Evolutionary conservation across 1,140 invertebrate species (phyloP).

Genomic region (Lordiphosa mommai): DNA sequence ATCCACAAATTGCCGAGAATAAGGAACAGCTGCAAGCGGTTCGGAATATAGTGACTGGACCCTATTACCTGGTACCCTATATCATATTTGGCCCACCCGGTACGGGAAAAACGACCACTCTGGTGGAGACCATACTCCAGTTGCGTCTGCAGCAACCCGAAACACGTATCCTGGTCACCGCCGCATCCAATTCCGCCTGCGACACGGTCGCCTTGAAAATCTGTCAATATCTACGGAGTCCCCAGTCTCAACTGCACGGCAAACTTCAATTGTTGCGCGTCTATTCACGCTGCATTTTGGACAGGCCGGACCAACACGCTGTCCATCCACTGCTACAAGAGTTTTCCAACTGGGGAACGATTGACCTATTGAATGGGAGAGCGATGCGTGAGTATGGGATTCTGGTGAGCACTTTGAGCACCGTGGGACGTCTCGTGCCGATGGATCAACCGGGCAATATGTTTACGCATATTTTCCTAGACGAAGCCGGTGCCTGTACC

Average conservation of each 20-base stretch:
- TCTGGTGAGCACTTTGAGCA: constrained; percentile 90
- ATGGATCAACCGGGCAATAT: constrained; percentile 85
- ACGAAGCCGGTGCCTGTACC: constrained; percentile 94
- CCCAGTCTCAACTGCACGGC: constrained; percentile 81
- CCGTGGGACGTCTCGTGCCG: constrained; percentile 86
- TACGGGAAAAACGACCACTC: constrained; percentile 96
- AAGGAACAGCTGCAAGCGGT: too few species aligned
- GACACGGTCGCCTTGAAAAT: too few species aligned
- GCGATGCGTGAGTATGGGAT: constrained; percentile 85
- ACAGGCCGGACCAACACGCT: constrained; percentile 83
- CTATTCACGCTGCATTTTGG: constrained; percentile 83
- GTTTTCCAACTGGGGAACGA: constrained; percentile 80
- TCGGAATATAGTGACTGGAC: constrained; percentile 86
- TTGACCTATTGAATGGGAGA: constrained; percentile 67
- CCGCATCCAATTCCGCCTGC: constrained; percentile 93
- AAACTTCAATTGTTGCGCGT: constrained; percentile 88
- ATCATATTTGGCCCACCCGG: constrained; percentile 96
- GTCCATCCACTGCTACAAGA: constrained; percentile 86
- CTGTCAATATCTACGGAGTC: constrained; percentile 84
- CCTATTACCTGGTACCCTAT: constrained; percentile 89
- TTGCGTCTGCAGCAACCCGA: constrained; percentile 84
- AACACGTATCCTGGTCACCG: constrained; percentile 88
- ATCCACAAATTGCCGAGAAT: too few species aligned
- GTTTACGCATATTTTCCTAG: constrained; percentile 93
- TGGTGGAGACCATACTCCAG: constrained; percentile 93